phyloP scores from a whole-genome alignment of 2,797 vertebrate species.

The Coregonus suidteri region DNA sequence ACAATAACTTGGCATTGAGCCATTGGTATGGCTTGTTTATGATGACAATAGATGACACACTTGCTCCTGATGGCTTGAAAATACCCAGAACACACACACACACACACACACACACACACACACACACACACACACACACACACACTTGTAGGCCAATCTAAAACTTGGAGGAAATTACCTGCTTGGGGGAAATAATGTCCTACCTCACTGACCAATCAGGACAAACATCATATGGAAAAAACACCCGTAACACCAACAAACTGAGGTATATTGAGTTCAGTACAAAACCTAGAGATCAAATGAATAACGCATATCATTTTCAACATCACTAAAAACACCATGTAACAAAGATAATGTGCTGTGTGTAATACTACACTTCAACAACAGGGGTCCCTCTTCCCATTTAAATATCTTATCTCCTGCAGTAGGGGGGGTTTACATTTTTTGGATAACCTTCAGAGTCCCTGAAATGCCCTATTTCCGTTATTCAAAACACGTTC shows the following conservation, averaged over 20 bases:
- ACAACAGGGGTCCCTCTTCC: conserved; percentile 29
- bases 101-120: no score
- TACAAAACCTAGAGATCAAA: neutral
- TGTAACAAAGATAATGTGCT: neutral
- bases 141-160: no score
- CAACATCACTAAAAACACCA: neutral
- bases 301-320: neutral
- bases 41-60: neutral
- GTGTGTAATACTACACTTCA: neutral
- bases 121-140: no score
- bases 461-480: conserved; percentile 24
- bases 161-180: no score
- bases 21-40: neutral
- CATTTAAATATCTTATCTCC: neutral
- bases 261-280: neutral
- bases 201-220: no score
- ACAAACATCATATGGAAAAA: neutral
- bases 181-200: no score
- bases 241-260: neutral
- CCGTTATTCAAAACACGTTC: neutral
- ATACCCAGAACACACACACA: neutral
- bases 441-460: neutral
- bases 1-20: conserved; percentile 22
- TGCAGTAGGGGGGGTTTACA: neutral
- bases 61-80: neutral